Evolutionary conservation across 1,140 invertebrate genomes (phyloP).

Genomic region (Cydia strobilella): DNA sequence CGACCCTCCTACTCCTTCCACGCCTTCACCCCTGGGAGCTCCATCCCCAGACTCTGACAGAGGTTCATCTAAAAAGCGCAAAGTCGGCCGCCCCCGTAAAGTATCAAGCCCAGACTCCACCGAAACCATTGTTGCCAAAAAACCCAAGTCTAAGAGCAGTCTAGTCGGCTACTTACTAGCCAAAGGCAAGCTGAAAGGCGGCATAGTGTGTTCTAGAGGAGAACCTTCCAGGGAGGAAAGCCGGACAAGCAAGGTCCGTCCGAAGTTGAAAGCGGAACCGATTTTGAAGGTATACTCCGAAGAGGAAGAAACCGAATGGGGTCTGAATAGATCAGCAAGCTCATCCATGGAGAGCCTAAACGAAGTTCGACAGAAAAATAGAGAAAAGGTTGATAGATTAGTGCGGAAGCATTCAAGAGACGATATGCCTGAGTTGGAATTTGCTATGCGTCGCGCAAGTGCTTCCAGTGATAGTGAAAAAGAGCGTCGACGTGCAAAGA

Average conservation of each 20-base stretch:
- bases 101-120: constrained; percentile 83
- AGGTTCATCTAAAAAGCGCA: constrained; percentile 88
- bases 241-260: constrained; percentile 82
- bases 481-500: constrained; percentile 68
- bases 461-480: constrained; percentile 74
- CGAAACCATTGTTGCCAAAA: constrained; percentile 91
- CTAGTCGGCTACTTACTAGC: constrained; percentile 84
- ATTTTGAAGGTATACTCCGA: constrained; percentile 82
- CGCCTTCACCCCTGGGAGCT: constrained; percentile 49
- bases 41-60: constrained; percentile 70
- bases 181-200: constrained; percentile 83
- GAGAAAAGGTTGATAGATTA: constrained; percentile 73
- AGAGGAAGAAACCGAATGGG: constrained; percentile 79
- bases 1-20: constrained; percentile 59
- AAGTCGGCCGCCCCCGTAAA: constrained; percentile 90
- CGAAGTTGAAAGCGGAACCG: constrained; percentile 85
- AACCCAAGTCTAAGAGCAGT: constrained; percentile 84
- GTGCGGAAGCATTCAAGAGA: constrained; percentile 74
- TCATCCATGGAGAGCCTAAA: constrained; percentile 79
- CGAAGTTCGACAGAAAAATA: constrained; percentile 74
- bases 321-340: constrained; percentile 72
- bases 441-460: constrained; percentile 64
- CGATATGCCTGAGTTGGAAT: constrained; percentile 69
- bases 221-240: constrained; percentile 79
- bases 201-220: constrained; percentile 73